phyloP scores from a whole-genome alignment of 2,888 invertebrate species.

The Chloromyia formosa region DNA sequence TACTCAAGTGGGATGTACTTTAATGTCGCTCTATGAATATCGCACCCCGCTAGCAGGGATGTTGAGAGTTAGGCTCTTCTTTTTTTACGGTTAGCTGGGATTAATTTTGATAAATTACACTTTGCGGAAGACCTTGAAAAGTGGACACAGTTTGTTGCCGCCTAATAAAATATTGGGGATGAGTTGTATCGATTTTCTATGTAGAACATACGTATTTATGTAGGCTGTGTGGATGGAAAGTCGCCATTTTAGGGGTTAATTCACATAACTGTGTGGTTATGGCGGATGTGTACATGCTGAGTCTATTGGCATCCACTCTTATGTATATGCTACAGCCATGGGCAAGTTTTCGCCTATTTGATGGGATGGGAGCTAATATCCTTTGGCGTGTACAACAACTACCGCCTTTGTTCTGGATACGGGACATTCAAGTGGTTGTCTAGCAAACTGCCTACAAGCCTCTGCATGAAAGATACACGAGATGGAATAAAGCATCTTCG shows the following conservation, averaged over 20 bases:
- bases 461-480: slow-evolving; percentile 26
- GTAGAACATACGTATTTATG: neutral
- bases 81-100: slow-evolving; percentile 24
- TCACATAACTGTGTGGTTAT: slow-evolving; percentile 4
- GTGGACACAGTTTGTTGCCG: slow-evolving; percentile 39
- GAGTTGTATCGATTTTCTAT: slow-evolving; percentile 39
- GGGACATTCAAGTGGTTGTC: slow-evolving; percentile 22
- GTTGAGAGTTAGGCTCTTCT: slow-evolving; percentile 12
- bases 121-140: slow-evolving; percentile 40
- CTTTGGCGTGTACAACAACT: neutral
- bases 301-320: neutral
- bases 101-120: slow-evolving; percentile 44
- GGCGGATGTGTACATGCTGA: neutral
- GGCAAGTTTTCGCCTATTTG: slow-evolving; percentile 12
- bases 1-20: slow-evolving; percentile 15
- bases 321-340: neutral
- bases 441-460: slow-evolving; percentile 20
- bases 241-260: slow-evolving; percentile 24
- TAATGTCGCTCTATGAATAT: slow-evolving; percentile 35
- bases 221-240: slow-evolving; percentile 1
- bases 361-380: slow-evolving; percentile 13
- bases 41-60: neutral
- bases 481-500: slow-evolving; percentile 36
- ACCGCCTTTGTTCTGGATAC: neutral
- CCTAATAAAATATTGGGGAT: slow-evolving; percentile 21